A percentile compares a stretch with the other conserved stretches of the same genome.
phyloP scores from a whole-genome alignment of 2,113 vertebrate species.

The Eurypyga helias region DNA sequence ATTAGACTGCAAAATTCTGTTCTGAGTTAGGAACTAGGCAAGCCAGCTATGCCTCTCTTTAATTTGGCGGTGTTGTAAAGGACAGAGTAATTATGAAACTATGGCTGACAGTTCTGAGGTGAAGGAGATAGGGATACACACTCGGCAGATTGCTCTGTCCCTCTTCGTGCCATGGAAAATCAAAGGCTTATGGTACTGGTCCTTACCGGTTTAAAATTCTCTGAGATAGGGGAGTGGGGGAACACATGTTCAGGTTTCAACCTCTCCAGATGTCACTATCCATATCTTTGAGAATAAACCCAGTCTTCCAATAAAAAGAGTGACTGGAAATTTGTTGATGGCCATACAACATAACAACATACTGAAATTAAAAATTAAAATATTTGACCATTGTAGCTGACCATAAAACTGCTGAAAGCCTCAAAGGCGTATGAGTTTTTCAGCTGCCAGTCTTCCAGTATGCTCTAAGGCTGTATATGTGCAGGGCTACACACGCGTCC shows the following conservation, averaged over 20 bases:
- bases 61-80: background rate
- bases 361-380: background rate
- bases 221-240: background rate
- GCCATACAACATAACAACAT: background rate
- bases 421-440: background rate
- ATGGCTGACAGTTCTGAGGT: background rate
- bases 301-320: background rate
- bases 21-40: background rate
- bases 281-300: background rate
- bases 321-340: background rate
- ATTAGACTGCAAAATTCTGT: background rate
- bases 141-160: background rate
- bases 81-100: background rate
- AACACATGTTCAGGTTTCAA: background rate
- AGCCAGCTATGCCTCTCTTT: background rate
- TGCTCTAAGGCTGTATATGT: background rate
- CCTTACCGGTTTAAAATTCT: background rate
- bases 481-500: background rate
- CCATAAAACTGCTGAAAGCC: background rate
- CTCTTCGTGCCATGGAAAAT: background rate
- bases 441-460: background rate
- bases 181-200: background rate
- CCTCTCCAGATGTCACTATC: background rate
- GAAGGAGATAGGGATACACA: background rate
- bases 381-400: background rate